Conservation (phyloP, 2,888 invertebrate genomes). For the Phyllotreta striolata region DNA sequence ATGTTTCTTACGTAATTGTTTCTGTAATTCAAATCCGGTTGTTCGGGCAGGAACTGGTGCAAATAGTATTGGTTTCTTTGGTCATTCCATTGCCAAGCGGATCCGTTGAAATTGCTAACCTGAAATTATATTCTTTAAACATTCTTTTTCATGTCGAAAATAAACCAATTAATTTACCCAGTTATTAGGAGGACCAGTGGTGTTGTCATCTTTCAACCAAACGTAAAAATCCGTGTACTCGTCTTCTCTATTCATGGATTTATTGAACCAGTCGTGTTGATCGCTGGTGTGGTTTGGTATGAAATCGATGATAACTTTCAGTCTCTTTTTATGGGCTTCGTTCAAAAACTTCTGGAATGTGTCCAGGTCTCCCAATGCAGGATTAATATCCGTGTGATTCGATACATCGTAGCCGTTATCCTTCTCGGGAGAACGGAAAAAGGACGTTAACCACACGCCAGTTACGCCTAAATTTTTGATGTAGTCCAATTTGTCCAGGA, state of each 20-base stretch:
- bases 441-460: constrained; percentile 85
- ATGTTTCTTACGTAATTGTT: constrained; percentile 75
- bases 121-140: background rate
- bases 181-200: constrained; percentile 72
- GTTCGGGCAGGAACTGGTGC: constrained; percentile 78
- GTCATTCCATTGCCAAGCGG: constrained; percentile 66
- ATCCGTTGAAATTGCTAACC: constrained; percentile 37
- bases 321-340: constrained; percentile 66
- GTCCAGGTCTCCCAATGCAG: constrained; percentile 75
- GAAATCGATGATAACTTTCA: constrained; percentile 62
- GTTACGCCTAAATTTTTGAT: constrained; percentile 70
- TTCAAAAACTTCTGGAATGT: constrained; percentile 72
- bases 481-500: constrained; percentile 51
- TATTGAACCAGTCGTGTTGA: constrained; percentile 81
- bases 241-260: constrained; percentile 67
- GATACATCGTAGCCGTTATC: constrained; percentile 90
- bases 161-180: constrained; percentile 66
- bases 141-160: background rate
- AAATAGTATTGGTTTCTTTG: constrained; percentile 76
- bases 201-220: constrained; percentile 69
- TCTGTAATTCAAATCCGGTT: constrained; percentile 73
- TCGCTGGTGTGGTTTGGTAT: constrained; percentile 74
- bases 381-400: constrained; percentile 76
- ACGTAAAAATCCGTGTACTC: constrained; percentile 77
- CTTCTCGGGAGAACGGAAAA: constrained; percentile 82